Percentiles rank a stretch among this genome's conserved stretches.
Evolutionary conservation across 2,888 invertebrate genomes (phyloP).

Genomic region (Aphidoletes aphidimyza): DNA sequence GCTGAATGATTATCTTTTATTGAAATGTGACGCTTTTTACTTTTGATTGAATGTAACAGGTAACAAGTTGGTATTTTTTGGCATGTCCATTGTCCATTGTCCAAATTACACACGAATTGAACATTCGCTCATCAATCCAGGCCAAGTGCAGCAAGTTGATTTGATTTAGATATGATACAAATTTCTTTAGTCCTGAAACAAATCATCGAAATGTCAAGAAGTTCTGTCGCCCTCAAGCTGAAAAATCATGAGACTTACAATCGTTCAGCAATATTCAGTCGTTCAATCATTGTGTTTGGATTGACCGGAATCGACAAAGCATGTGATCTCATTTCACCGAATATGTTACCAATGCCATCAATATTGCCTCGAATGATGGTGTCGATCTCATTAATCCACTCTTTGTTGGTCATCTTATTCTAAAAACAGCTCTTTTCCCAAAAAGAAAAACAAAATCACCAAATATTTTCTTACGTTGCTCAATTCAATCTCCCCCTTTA

Average conservation of each 20-base stretch:
- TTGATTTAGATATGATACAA: background rate
- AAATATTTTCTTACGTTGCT: too few relatives aligned
- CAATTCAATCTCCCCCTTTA: too few relatives aligned
- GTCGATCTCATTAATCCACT: background rate
- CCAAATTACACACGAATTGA: background rate
- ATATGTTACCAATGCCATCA: background rate
- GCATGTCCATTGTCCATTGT: background rate
- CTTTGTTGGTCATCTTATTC: background rate
- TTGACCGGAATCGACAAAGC: background rate
- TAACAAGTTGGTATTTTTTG: too few relatives aligned
- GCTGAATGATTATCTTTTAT: too few relatives aligned
- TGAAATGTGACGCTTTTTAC: too few relatives aligned
- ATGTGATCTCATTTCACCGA: background rate
- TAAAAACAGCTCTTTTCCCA: too few relatives aligned
- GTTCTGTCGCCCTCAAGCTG: too few relatives aligned
- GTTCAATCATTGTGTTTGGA: background rate
- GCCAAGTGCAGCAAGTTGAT: background rate
- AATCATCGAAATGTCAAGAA: too few relatives aligned
- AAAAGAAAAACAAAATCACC: background rate
- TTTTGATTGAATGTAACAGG: too few relatives aligned
- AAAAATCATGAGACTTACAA: slow-evolving; percentile 6
- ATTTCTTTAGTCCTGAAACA: background rate
- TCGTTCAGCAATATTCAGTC: background rate
- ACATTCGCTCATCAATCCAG: too few relatives aligned
- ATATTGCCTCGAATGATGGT: background rate